Evolutionary conservation across 1,140 invertebrate species (phyloP).

Genomic region (Oryctes rhinoceros): DNA sequence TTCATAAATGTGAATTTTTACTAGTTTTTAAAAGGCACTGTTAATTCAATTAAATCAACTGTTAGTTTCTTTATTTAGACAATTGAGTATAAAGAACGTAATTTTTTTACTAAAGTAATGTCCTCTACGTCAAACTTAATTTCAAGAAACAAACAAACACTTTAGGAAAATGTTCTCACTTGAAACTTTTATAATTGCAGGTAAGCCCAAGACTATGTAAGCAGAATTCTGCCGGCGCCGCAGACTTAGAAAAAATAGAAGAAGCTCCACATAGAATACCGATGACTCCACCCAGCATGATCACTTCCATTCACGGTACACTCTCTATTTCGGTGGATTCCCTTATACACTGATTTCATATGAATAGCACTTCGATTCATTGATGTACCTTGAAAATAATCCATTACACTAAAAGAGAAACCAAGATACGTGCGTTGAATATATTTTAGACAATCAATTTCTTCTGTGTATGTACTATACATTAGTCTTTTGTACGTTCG

Average conservation of each 20-base stretch:
- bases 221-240: conserved; percentile 76
- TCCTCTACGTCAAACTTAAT: neutral
- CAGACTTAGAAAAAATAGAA: conserved; percentile 76
- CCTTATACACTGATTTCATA: conserved; percentile 51
- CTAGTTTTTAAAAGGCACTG: too few relatives aligned
- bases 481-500: neutral
- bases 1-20: too few relatives aligned
- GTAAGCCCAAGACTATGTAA: conserved; percentile 66
- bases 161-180: neutral
- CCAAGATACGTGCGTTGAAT: neutral
- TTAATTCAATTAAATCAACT: too few relatives aligned
- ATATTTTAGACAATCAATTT: conserved; percentile 26
- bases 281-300: neutral
- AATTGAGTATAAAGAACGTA: too few relatives aligned
- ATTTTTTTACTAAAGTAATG: too few relatives aligned
- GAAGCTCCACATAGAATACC: conserved; percentile 62
- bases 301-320: conserved; percentile 54
- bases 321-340: conserved; percentile 59
- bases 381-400: neutral
- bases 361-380: neutral
- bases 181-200: conserved; percentile 47
- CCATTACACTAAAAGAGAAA: neutral
- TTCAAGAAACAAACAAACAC: too few relatives aligned
- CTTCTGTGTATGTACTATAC: neutral
- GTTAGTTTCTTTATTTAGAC: too few relatives aligned